Conservation (phyloP, 1,140 invertebrate genomes). For the Drosophila pectinifera region DNA sequence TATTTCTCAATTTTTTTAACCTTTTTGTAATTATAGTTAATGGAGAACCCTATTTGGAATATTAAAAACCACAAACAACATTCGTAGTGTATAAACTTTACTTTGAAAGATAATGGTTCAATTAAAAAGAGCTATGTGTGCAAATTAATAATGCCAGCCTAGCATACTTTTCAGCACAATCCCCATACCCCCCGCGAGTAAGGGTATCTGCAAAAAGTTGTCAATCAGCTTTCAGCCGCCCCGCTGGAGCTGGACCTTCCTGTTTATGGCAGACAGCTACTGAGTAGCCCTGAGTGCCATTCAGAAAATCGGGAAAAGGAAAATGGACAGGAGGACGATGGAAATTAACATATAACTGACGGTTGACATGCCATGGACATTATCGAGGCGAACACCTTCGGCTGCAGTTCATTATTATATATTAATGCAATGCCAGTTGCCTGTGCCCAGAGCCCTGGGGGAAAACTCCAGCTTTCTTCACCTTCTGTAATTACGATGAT, state of each 20-base stretch:
- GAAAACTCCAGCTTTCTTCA: constrained; percentile 3
- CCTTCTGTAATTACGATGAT: constrained; percentile 17
- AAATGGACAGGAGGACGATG: constrained; percentile 25
- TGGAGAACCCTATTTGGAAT: background rate
- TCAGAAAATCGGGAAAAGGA: constrained; percentile 25
- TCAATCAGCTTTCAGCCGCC: constrained; percentile 35
- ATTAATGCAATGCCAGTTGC: constrained; percentile 50
- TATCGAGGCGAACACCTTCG: constrained; percentile 32
- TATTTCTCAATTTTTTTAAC: too few relatives aligned
- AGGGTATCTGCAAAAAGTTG: constrained; percentile 42
- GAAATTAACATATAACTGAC: constrained; percentile 59
- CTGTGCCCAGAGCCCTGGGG: background rate
- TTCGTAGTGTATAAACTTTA: background rate
- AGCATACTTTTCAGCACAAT: background rate
- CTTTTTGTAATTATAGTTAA: background rate
- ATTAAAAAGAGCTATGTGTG: constrained; percentile 2
- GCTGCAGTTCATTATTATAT: constrained; percentile 66
- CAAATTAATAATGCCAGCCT: background rate
- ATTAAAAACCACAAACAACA: background rate
- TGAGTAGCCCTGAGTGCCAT: constrained; percentile 41
- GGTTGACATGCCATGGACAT: constrained; percentile 53
- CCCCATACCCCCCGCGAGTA: background rate
- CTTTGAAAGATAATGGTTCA: constrained; percentile 3
- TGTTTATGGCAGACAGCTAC: constrained; percentile 47
- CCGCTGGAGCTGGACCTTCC: constrained; percentile 7